Conservation (phyloP, 1,140 invertebrate genomes). For the Marisa cornuarietis region DNA sequence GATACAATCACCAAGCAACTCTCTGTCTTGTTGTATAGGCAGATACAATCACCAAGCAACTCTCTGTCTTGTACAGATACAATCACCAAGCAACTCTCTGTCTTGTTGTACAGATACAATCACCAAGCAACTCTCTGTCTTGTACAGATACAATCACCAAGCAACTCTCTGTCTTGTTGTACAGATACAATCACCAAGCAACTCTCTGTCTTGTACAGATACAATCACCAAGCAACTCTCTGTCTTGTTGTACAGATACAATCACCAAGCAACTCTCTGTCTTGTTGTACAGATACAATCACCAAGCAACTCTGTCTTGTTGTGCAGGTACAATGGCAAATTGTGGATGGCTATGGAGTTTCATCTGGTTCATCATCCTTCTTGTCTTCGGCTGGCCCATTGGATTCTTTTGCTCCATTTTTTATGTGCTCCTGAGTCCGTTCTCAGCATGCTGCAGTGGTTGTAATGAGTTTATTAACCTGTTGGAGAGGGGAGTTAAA, state of each 20-base stretch:
- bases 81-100: too few relatives aligned
- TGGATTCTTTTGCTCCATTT: slow-evolving; percentile 77
- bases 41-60: too few relatives aligned
- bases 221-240: too few relatives aligned
- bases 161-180: not conserved
- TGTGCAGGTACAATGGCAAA: slow-evolving; percentile 44
- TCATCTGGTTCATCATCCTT: slow-evolving; percentile 83
- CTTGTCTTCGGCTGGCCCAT: slow-evolving; percentile 79
- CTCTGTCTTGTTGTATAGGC: too few relatives aligned
- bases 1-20: too few relatives aligned
- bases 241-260: not conserved
- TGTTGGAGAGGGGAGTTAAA: slow-evolving; percentile 60
- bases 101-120: too few relatives aligned
- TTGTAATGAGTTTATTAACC: slow-evolving; percentile 57
- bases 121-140: not conserved
- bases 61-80: too few relatives aligned
- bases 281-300: not conserved
- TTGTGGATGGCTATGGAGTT: slow-evolving; percentile 69
- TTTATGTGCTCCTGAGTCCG: slow-evolving; percentile 78
- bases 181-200: not conserved
- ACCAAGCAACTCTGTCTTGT: too few relatives aligned
- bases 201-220: too few relatives aligned
- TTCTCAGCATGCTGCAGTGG: slow-evolving; percentile 77
- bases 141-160: not conserved
- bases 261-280: not conserved